A percentile compares a stretch with the other conserved stretches of the same genome.
Conservation (phyloP, 1,140 invertebrate species). For the Drosophila bifasciata region DNA sequence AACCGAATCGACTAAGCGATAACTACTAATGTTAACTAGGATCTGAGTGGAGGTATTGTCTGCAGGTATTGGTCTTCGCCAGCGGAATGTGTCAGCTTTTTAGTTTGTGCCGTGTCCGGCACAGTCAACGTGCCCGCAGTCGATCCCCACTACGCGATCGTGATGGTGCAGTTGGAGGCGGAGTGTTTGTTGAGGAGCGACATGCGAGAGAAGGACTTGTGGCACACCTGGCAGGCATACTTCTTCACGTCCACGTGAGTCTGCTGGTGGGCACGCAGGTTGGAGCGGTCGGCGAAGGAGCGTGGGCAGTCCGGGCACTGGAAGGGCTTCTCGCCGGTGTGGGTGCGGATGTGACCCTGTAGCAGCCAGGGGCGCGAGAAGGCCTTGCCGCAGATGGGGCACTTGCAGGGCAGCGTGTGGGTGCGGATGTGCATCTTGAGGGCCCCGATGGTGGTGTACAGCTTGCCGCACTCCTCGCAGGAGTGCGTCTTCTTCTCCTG, state of each 20-base stretch:
- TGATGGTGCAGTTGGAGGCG: constrained; percentile 84
- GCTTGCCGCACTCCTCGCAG: constrained; percentile 85
- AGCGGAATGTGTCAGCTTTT: constrained; percentile 65
- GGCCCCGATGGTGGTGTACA: constrained; percentile 86
- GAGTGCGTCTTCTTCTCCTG: constrained; percentile 85
- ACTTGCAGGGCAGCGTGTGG: constrained; percentile 97
- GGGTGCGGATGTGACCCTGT: constrained; percentile 96
- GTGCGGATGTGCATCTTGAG: constrained; percentile 89
- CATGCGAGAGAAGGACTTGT: constrained; percentile 92
- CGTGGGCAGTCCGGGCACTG: constrained; percentile 96
- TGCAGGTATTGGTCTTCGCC: constrained; percentile 71
- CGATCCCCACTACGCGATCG: constrained; percentile 59
- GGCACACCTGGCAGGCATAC: constrained; percentile 85
- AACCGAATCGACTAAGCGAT: constrained; percentile 63
- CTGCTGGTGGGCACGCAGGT: constrained; percentile 89
- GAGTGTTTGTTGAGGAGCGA: constrained; percentile 95
- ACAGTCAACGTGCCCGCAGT: constrained; percentile 2
- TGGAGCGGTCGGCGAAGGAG: constrained; percentile 97
- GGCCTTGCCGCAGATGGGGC: constrained; percentile 97
- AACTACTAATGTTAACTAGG: constrained; percentile 25
- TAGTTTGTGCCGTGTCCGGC: neutral
- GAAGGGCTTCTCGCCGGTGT: constrained; percentile 96
- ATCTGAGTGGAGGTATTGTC: constrained; percentile 60
- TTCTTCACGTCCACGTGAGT: constrained; percentile 86
- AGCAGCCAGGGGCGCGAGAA: constrained; percentile 98